Evolutionary conservation across 1,140 invertebrate genomes (phyloP), one percentile per base, ranked within the genome.

Genomic region (Pectinophora gossypiella): DNA sequence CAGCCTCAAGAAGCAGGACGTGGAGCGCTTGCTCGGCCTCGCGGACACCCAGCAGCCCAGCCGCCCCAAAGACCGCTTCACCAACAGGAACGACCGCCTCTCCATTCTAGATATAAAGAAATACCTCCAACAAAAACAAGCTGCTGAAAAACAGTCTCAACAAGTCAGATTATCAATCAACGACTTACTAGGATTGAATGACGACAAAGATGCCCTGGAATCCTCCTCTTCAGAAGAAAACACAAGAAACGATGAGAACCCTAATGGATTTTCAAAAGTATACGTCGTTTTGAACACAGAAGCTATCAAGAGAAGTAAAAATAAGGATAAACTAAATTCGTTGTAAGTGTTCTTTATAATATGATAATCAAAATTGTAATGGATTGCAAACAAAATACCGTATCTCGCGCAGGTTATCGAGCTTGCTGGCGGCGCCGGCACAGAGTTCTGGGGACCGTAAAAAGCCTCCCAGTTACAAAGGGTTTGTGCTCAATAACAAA

Each of bases 311-410:
- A 67, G 58, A 27, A 69, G 60, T 40, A 54, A 59, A 22, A 65
- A 68, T 45, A 54, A 63, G 16, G 56, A 54, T 46, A 55, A 55
- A 9, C 21, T 72, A 19, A 63, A 35, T 52, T 48, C 71, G 19
- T 27, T 72, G 76, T 79, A 61, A 74, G 76, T 53, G 32, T 72
- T 52, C n/a, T n/a, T n/a, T n/a, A n/a, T n/a, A n/a, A n/a, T n/a
- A n/a, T n/a, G n/a, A n/a, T n/a, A n/a, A n/a, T n/a, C n/a, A n/a
- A n/a, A n/a, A n/a, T n/a, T n/a, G n/a, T n/a, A n/a, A n/a, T n/a
- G n/a, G n/a, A n/a, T n/a, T n/a, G n/a, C n/a, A n/a, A n/a, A n/a
- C n/a, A n/a, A n/a, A n/a, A n/a, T n/a, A n/a, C n/a, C n/a, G n/a
- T n/a, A n/a, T n/a, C n/a, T n/a, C n/a, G 12, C 12, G 23, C 5